phyloP scores from a whole-genome alignment of 2,113 vertebrate genomes.

The Paracanthobrama guichenoti region DNA sequence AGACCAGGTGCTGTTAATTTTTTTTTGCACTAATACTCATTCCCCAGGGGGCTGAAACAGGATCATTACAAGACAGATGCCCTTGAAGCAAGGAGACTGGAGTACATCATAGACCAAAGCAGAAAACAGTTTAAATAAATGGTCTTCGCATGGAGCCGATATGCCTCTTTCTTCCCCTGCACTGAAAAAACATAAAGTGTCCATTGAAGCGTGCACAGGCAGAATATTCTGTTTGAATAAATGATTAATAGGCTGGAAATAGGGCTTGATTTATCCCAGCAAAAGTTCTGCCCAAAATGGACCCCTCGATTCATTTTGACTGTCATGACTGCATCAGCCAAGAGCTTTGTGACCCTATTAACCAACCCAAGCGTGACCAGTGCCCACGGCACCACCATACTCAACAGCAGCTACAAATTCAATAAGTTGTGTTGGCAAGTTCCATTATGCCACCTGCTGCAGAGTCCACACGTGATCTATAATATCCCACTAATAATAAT shows the following conservation, averaged over 20 bases:
- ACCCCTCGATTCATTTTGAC: conserved; percentile 14
- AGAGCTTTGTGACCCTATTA: conserved; percentile 36
- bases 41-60: conserved; percentile 2
- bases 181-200: not conserved
- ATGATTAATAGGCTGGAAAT: conserved; percentile 46
- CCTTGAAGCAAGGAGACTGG: conserved; percentile 35
- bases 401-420: not conserved
- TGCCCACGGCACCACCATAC: not conserved
- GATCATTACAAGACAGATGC: conserved; percentile 26
- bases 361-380: conserved; percentile 5
- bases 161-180: not conserved
- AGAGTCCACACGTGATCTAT: not conserved
- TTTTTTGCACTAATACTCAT: conserved; percentile 8
- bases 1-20: conserved; percentile 30
- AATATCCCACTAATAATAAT: not conserved
- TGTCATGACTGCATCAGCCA: conserved; percentile 28
- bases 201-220: conserved; percentile 29
- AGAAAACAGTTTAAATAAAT: not conserved
- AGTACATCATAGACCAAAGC: not conserved
- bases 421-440: conserved; percentile 1
- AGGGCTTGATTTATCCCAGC: conserved; percentile 32
- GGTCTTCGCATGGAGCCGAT: not conserved
- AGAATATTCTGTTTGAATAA: conserved; percentile 46
- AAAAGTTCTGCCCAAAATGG: conserved; percentile 12
- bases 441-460: not conserved